Conservation (phyloP, 2,888 invertebrate genomes). For the Aquatica leii region DNA sequence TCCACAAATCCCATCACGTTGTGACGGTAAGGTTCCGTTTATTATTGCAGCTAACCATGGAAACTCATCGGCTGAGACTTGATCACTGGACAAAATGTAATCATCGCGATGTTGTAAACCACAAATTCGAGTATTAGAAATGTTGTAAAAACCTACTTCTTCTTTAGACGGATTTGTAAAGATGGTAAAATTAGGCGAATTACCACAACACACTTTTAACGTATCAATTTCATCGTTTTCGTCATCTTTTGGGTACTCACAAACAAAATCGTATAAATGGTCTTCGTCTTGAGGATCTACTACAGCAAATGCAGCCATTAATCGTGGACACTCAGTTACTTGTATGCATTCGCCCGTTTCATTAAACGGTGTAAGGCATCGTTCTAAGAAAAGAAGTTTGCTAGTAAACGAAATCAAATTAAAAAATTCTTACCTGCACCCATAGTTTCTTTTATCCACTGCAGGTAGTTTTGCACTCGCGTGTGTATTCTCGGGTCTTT, state of each 20-base stretch:
- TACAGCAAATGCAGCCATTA: not conserved
- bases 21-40: not conserved
- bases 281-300: not conserved
- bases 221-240: not conserved
- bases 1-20: not conserved
- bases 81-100: not conserved
- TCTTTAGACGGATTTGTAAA: too few relatives aligned
- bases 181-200: not conserved
- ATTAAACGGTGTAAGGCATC: not conserved
- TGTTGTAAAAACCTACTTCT: not conserved
- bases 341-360: not conserved
- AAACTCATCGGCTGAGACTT: not conserved
- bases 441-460: too few relatives aligned
- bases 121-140: not conserved
- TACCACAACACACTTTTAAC: not conserved
- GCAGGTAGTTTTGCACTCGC: too few relatives aligned
- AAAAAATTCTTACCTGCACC: too few relatives aligned
- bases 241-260: not conserved
- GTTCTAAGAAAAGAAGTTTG: too few relatives aligned
- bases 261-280: not conserved
- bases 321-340: not conserved
- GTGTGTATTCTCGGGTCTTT: too few relatives aligned
- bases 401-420: too few relatives aligned
- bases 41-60: slow-evolving; percentile 8
- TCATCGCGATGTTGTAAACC: not conserved